Evolutionary conservation across 1,140 invertebrate genomes (phyloP), one percentile per base, ranked within the genome.

Genomic region (Zaprionus kolodkinae): DNA sequence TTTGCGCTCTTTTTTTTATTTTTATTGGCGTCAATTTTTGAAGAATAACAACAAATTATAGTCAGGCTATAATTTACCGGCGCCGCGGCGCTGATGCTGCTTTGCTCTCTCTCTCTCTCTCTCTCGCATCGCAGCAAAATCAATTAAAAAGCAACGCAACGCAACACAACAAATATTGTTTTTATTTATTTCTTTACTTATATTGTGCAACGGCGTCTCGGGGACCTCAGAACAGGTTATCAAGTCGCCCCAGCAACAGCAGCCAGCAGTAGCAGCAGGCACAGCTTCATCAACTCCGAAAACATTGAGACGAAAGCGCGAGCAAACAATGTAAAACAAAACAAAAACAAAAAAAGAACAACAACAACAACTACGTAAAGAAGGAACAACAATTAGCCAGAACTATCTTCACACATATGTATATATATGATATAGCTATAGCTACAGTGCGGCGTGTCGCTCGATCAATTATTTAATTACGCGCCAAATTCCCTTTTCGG

Each of bases 121-220:
- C 40, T 45, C 40, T 15, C 40, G 9, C 40, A 2, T 45, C 40
- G 76, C 56, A 66, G 73, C 85, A 76, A 84, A 88, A 88, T 88
- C 84, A 88, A 89, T 88, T 89, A 89, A 88, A 89, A 88, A 72
- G 72, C 85, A 76, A 83, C 84, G 79, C 80, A 87, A 81, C 64
- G 25, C 61, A 71, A 57, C 62, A 61, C 62, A 77, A 45, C 38
- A 74, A 77, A 74, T 66, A 61, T 70, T 85, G 79, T 81, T 72
- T 85, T 84, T 84, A 80, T 84, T 88, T 88, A 80, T 88, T 88
- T 89, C 17, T 25, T 50, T 50, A 50, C 5, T 50, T 50, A 50
- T 50, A 88, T 88, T 89, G 81, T 88, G 85, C 85, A 88, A 88
- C 85, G 54, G 57, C 68, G 54, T 33, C 54, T 72, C 72, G 66